Base-by-base conservation (phyloP, 2,113 vertebrate species). In the Protobothrops mucrosquamatus region DNA sequence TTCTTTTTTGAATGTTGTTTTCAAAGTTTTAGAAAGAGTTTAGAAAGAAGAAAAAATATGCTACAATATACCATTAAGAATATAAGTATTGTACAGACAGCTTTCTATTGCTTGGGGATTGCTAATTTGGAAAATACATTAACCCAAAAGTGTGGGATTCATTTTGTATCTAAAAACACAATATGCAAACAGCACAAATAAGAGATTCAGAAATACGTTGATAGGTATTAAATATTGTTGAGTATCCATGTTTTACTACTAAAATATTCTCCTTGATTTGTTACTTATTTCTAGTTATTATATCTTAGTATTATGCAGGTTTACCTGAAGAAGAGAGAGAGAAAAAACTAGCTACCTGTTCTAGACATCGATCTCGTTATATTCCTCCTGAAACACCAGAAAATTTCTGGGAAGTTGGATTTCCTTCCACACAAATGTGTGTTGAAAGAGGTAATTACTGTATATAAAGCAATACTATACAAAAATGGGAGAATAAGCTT, bases 391-490 rank as follows among this genome's bases (percentile, higher is more conserved):
- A 91, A 54, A 99, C 99, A 18, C 99, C 99, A 12, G 99, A 99
- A 95, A 98, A 99, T 97, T 99, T 99, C 97, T 99, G 99, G 99
- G 99, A 99, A 94, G 98, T 99, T 90, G 99, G 99, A 92, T 99
- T 99, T 96, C 99, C 99, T 57, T 99, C 99, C 0, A 99, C 99
- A 9, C 99, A 99, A 94, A 99, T 98, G 7, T 99, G 99, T 96
- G 94, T 98, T 59, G 98, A 99, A 46, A 98, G 99, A 98, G 99
- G 99, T 99, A 94, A 94, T 94, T 95, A 34, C n/a, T n/a, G n/a
- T n/a, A n/a, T n/a, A n/a, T n/a, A n/a, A 56, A 87, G 23, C 54
- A 12, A 2, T 29, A 87, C 20, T 91, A 92, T 54, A 87, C 92
- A 5, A 89, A 88, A 51, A 20, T 48, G 9, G 0, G 81, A 48